Percentiles rank a stretch among this genome's conserved stretches.
Evolutionary conservation across 1,140 invertebrate genomes (phyloP).

Genomic region (Caenorhabditis latens): DNA sequence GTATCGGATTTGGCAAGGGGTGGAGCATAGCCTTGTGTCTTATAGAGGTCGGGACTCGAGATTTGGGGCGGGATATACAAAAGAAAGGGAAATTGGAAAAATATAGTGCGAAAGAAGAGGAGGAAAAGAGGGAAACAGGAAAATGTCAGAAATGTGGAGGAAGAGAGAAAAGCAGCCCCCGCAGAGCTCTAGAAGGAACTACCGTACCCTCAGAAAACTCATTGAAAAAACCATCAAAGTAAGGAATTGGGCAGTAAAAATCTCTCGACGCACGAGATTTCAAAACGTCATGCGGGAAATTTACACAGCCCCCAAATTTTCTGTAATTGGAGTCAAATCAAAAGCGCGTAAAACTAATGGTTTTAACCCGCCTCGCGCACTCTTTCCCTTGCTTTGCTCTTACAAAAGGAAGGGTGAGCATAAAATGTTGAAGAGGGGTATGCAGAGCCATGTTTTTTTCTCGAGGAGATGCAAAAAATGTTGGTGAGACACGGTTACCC

Average conservation of each 20-base stretch:
- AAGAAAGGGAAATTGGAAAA: background rate
- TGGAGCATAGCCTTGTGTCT: too few relatives aligned
- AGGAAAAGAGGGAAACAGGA: background rate
- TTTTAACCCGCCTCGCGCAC: background rate
- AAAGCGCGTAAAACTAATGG: slow-evolving; percentile 22
- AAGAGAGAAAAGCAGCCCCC: too few relatives aligned
- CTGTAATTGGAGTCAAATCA: slow-evolving; percentile 36
- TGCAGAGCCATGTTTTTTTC: background rate
- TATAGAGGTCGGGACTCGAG: background rate
- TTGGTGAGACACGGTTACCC: background rate
- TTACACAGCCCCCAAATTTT: background rate
- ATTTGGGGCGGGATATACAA: background rate
- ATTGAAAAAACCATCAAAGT: too few relatives aligned
- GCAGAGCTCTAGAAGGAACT: too few relatives aligned
- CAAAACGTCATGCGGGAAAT: too few relatives aligned
- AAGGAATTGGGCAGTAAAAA: too few relatives aligned
- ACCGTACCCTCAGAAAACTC: too few relatives aligned
- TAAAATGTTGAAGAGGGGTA: background rate
- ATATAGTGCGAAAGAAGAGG: background rate
- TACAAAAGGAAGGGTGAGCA: background rate
- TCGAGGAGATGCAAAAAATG: background rate
- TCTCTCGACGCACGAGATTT: too few relatives aligned
- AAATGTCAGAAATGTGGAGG: background rate
- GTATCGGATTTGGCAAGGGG: too few relatives aligned
- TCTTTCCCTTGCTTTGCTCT: background rate